These are phyloP conservation scores for Cylas formicarius DNA, from an alignment of 1,140 invertebrate genomes.

Conservation along the genomic window DNA sequence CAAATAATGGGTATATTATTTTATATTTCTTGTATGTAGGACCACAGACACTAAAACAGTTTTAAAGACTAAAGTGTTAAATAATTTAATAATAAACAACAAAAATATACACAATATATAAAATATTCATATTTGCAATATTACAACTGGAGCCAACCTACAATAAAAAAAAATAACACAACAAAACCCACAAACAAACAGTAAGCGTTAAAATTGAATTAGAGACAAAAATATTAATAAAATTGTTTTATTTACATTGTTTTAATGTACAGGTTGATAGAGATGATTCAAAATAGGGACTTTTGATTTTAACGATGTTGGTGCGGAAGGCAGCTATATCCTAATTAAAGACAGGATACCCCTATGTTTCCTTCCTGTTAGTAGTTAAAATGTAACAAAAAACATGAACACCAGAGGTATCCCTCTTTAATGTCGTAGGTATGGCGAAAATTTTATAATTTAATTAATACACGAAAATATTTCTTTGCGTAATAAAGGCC, in stretches of 20 bases:
- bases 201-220: constrained; percentile 24
- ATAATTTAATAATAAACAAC: constrained; percentile 36
- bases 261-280: constrained; percentile 33
- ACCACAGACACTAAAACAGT: constrained; percentile 35
- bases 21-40: constrained; percentile 35
- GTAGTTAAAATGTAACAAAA: no score
- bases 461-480: no score
- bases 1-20: constrained; percentile 31
- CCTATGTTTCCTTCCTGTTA: no score
- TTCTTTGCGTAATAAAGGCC: no score
- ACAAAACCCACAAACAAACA: constrained; percentile 29
- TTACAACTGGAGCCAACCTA: constrained; percentile 30
- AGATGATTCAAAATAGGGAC: constrained; percentile 10
- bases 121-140: constrained; percentile 29
- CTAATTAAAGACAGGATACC: no score
- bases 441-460: no score
- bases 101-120: constrained; percentile 35
- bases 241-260: constrained; percentile 30
- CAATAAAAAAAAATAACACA: constrained; percentile 27
- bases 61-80: constrained; percentile 31
- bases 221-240: constrained; percentile 25
- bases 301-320: no score
- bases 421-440: no score
- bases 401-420: no score
- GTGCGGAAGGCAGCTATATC: no score